phyloP scores from a whole-genome alignment of 92 coral and sea anemone species.

The Heliopora coerulea region DNA sequence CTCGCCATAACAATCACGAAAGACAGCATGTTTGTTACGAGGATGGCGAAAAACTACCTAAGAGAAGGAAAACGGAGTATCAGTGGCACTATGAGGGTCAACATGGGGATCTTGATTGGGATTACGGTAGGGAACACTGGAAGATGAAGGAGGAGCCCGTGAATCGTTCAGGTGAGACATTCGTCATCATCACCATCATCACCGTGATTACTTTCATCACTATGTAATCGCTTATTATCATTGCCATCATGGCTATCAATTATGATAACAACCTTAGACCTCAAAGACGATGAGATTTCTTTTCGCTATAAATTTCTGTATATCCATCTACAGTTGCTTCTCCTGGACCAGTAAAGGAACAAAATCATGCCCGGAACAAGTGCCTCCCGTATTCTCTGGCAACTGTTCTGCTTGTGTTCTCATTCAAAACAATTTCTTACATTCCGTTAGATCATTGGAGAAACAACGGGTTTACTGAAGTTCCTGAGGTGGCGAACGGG shows the following conservation, averaged over 20 bases:
- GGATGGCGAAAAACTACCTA: neutral
- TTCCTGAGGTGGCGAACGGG: neutral
- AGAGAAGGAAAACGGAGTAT: slow-evolving; percentile 19
- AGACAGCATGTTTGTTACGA: neutral
- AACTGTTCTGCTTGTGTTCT: neutral
- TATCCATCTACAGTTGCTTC: neutral
- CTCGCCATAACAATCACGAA: neutral
- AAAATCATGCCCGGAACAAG: no score
- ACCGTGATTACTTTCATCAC: neutral
- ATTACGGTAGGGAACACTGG: neutral
- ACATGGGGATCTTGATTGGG: neutral
- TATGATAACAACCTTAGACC: neutral
- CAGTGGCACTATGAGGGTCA: neutral
- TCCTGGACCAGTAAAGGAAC: no score
- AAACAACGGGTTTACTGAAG: neutral
- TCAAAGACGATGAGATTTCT: neutral
- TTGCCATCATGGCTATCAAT: neutral
- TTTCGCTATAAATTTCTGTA: neutral
- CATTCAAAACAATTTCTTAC: neutral
- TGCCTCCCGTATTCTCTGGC: no score
- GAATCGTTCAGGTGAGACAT: neutral
- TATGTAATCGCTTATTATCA: neutral
- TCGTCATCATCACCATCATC: neutral
- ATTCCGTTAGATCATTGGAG: neutral
- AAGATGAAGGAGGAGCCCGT: neutral